These are phyloP conservation scores for Phorcus lineatus DNA, from an alignment of 2,888 invertebrate genomes.

Conservation along the genomic window DNA sequence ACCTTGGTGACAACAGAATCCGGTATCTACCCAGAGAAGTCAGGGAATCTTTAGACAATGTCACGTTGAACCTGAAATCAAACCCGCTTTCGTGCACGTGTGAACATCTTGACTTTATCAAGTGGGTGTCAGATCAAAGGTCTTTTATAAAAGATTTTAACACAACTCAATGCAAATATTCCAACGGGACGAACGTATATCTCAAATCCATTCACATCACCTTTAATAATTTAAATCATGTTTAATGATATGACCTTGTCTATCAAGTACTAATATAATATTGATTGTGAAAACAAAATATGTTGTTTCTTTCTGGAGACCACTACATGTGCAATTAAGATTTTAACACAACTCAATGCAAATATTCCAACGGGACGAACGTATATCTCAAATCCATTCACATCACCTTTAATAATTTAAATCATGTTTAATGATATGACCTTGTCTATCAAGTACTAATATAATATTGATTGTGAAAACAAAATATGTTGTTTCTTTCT, in stretches of 20 bases:
- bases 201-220: not conserved
- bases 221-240: not conserved
- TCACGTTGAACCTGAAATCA: not conserved
- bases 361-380: not conserved
- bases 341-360: not conserved
- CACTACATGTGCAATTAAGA: too few species aligned
- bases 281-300: too few species aligned
- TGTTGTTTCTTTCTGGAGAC: too few species aligned
- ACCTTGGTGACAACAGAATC: not conserved
- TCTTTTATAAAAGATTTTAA: not conserved
- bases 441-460: too few species aligned
- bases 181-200: not conserved
- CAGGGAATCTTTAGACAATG: not conserved
- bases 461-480: too few species aligned
- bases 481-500: too few species aligned
- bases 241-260: not conserved
- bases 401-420: not conserved
- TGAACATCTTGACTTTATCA: not conserved
- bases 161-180: not conserved
- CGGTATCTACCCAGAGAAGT: not conserved
- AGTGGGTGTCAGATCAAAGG: not conserved
- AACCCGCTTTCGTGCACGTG: constrained; percentile 2
- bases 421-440: not conserved
- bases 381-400: not conserved
- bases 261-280: too few species aligned